These are phyloP conservation scores for Desmophyllum pertusum DNA, from an alignment of 92 coral and sea anemone species.

Conservation along the genomic window DNA sequence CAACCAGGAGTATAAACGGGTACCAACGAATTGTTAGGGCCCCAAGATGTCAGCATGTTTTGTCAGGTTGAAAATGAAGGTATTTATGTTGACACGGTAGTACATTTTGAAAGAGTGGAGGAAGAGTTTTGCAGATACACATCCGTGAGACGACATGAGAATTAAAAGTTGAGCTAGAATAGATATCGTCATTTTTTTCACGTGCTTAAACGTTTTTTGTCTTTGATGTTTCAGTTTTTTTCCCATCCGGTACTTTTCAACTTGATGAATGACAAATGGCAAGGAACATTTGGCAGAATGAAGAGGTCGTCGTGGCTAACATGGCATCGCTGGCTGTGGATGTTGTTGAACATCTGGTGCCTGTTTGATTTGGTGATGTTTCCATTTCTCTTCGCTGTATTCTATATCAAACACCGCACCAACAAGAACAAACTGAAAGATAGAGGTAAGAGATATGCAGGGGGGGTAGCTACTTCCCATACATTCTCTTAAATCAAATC, in stretches of 20 bases:
- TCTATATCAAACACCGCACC: not conserved
- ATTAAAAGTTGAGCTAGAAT: no score
- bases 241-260: slow-evolving; percentile 26
- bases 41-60: no score
- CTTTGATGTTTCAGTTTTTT: slow-evolving; percentile 13
- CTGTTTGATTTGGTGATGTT: slow-evolving; percentile 34
- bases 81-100: no score
- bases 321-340: not conserved
- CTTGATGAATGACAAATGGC: slow-evolving; percentile 25
- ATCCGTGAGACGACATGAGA: no score
- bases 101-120: no score
- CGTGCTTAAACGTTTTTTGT: not conserved
- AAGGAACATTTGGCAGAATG: not conserved
- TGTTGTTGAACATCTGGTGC: slow-evolving; percentile 27
- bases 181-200: not conserved
- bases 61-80: no score
- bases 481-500: no score
- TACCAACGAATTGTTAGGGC: no score
- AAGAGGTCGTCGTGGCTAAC: not conserved
- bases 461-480: no score
- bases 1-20: no score
- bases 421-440: not conserved
- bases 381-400: slow-evolving; percentile 22
- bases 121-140: no score
- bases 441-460: slow-evolving; percentile 1